A percentile compares a stretch with the other conserved stretches of the same genome.
Conservation (phyloP, 2,888 invertebrate genomes). For the Ferrisia virgata region DNA sequence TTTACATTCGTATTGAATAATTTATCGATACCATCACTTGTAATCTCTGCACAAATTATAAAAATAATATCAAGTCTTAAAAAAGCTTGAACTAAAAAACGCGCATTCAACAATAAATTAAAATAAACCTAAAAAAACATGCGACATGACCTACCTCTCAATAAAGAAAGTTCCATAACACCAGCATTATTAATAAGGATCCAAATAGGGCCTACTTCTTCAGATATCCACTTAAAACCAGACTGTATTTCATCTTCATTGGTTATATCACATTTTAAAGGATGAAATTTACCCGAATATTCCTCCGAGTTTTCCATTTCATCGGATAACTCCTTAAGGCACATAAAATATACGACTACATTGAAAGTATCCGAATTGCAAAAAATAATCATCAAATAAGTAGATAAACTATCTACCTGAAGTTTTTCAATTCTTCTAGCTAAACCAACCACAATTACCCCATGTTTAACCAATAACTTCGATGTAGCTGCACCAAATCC, state of each 20-base stretch:
- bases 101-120: too few relatives aligned
- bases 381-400: neutral
- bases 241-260: neutral
- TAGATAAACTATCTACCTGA: neutral
- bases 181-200: slow-evolving; percentile 31
- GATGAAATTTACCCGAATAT: slow-evolving; percentile 24
- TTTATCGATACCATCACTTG: neutral
- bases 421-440: slow-evolving; percentile 31
- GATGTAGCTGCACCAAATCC: slow-evolving; percentile 29
- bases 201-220: neutral
- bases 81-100: neutral
- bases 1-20: slow-evolving; percentile 42
- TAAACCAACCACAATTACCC: slow-evolving; percentile 41
- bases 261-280: slow-evolving; percentile 1
- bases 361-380: too few relatives aligned
- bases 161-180: neutral
- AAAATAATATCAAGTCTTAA: neutral
- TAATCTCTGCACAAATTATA: neutral
- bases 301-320: neutral
- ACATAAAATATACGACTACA: neutral
- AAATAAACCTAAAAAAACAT: too few relatives aligned
- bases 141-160: neutral
- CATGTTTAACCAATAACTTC: neutral
- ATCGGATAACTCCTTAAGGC: neutral
- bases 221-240: neutral